A percentile compares a stretch with the other conserved stretches of the same genome.
Evolutionary conservation across 2,113 vertebrate genomes (phyloP).

Genomic region (Pseudolaguvia tuberculata): DNA sequence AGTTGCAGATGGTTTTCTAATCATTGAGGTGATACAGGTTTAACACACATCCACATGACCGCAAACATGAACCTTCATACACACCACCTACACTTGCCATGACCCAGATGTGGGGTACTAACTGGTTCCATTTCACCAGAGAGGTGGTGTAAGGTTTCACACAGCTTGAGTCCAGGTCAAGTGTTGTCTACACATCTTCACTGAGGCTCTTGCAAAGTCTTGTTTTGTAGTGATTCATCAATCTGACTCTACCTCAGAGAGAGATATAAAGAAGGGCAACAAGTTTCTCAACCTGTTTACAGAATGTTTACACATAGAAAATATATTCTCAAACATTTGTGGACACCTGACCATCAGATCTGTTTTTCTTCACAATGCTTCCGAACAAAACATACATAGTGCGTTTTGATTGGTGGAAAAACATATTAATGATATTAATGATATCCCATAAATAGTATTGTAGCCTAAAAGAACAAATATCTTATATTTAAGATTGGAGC

Average conservation of each 20-base stretch:
- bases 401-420: too few species aligned
- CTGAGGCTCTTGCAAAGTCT: conserved; percentile 25
- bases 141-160: conserved; percentile 36
- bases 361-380: too few species aligned
- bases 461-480: too few species aligned
- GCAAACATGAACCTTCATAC: conserved; percentile 15
- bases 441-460: too few species aligned
- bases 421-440: too few species aligned
- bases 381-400: too few species aligned
- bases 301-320: neutral
- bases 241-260: neutral
- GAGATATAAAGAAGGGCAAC: neutral
- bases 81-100: conserved; percentile 36
- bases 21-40: conserved; percentile 21
- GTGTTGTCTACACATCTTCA: conserved; percentile 34
- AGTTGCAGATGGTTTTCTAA: conserved; percentile 41
- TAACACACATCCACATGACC: conserved; percentile 32
- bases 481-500: too few species aligned
- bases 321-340: neutral
- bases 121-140: conserved; percentile 46
- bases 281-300: conserved; percentile 3
- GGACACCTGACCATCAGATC: too few species aligned
- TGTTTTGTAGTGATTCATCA: conserved; percentile 29
- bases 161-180: conserved; percentile 39
- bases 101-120: conserved; percentile 40